Percentiles rank a stretch among this genome's conserved stretches.
phyloP scores from a whole-genome alignment of 2,888 invertebrate species.

The Erynnis tages region DNA sequence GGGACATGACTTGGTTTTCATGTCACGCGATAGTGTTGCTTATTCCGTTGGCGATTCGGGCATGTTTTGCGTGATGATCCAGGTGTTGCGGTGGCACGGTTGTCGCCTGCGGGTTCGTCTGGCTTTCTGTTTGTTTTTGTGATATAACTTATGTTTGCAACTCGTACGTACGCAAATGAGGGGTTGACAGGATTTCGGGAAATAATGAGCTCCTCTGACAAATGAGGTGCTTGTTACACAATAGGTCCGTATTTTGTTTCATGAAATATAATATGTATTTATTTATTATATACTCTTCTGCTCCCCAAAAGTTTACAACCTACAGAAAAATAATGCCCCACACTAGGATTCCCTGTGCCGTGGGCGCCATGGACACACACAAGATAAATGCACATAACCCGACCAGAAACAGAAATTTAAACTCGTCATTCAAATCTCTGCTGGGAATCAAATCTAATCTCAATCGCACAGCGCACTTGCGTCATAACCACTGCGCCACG shows the following conservation, averaged over 20 bases:
- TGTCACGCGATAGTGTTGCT: not conserved
- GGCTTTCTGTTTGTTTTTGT: constrained; percentile 19
- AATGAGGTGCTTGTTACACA: not conserved
- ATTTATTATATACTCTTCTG: too few species aligned
- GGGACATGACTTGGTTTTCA: constrained; percentile 13
- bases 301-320: too few species aligned
- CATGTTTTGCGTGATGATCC: not conserved
- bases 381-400: too few species aligned
- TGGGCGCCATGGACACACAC: too few species aligned
- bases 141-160: constrained; percentile 14
- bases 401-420: too few species aligned
- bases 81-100: constrained; percentile 3
- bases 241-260: not conserved
- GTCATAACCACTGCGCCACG: too few species aligned
- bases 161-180: constrained; percentile 1
- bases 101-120: constrained; percentile 2
- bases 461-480: too few species aligned
- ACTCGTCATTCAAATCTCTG: too few species aligned
- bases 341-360: too few species aligned
- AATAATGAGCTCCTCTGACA: not conserved
- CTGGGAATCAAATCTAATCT: too few species aligned
- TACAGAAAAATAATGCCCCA: too few species aligned
- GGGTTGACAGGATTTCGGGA: constrained; percentile 8
- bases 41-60: constrained; percentile 1
- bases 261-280: too few species aligned